These are phyloP conservation scores for Parapristionchus giblindavisi DNA, from an alignment of 2,888 invertebrate species.

Conservation along the genomic window DNA sequence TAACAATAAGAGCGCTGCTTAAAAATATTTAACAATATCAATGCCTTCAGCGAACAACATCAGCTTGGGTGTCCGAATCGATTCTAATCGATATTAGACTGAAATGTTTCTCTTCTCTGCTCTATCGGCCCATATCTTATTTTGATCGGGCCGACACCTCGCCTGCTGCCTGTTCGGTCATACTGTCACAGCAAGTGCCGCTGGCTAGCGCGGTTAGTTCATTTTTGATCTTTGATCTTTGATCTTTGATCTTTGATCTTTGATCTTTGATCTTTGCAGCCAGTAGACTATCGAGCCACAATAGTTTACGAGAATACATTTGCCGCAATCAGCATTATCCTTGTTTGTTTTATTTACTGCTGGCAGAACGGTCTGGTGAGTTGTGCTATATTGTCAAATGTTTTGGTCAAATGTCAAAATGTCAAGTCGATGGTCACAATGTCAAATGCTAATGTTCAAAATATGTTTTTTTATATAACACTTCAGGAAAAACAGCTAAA, in stretches of 20 bases:
- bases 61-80: constrained; percentile 27
- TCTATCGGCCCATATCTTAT: constrained; percentile 31
- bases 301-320: constrained; percentile 24
- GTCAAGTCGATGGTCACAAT: no score
- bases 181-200: constrained; percentile 25
- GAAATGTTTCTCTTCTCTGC: constrained; percentile 19
- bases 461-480: no score
- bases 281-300: constrained; percentile 27
- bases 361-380: constrained; percentile 34
- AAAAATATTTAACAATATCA: neutral
- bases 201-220: constrained; percentile 23
- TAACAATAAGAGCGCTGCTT: no score
- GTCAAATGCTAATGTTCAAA: no score
- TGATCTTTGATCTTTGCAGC: neutral
- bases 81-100: constrained; percentile 20
- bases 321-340: constrained; percentile 1
- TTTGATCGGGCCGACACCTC: constrained; percentile 29
- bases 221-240: constrained; percentile 12
- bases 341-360: constrained; percentile 20
- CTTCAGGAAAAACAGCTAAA: no score
- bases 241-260: constrained; percentile 1
- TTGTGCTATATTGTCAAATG: neutral
- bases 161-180: constrained; percentile 22
- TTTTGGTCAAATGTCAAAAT: no score
- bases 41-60: neutral